phyloP scores from a whole-genome alignment of 2,888 invertebrate genomes.

The Philereme vetulata region DNA sequence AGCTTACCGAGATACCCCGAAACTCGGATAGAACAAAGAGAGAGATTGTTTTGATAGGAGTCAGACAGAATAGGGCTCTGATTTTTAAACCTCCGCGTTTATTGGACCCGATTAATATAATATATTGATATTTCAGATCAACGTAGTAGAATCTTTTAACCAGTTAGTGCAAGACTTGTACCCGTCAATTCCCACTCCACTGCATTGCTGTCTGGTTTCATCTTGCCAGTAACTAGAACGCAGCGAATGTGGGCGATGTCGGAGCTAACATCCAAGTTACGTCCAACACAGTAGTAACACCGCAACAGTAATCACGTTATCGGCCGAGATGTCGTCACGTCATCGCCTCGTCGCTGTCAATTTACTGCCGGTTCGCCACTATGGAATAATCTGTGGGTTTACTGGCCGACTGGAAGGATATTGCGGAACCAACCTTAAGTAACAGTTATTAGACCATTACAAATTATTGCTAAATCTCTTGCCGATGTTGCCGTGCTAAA shows the following conservation, averaged over 20 bases:
- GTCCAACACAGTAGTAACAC: conserved; percentile 27
- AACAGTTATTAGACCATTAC: conserved; percentile 33
- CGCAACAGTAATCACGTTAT: conserved; percentile 52
- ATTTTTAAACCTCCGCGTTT: conserved; percentile 1
- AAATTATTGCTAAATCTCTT: conserved; percentile 26
- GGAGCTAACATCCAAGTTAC: conserved; percentile 9
- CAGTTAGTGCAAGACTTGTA: conserved; percentile 20
- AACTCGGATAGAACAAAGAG: conserved; percentile 7
- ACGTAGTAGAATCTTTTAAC: conserved; percentile 21
- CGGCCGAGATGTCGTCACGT: conserved; percentile 50
- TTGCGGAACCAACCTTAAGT: conserved; percentile 39
- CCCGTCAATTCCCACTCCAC: conserved; percentile 18
- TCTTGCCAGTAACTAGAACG: conserved; percentile 23
- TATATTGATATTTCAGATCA: conserved; percentile 16
- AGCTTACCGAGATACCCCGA: conserved; percentile 15
- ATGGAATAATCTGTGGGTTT: conserved; percentile 29
- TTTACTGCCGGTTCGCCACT: conserved; percentile 45
- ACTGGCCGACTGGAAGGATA: conserved; percentile 43
- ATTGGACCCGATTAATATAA: not conserved
- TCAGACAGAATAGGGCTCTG: not conserved
- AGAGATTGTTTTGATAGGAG: conserved; percentile 6
- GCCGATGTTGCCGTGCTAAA: conserved; percentile 16
- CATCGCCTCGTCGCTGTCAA: conserved; percentile 41
- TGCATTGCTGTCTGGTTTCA: conserved; percentile 21
- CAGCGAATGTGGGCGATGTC: conserved; percentile 13